Evolutionary conservation across 2,888 invertebrate genomes (phyloP).

Genomic region (Camptogramma bilineatum): DNA sequence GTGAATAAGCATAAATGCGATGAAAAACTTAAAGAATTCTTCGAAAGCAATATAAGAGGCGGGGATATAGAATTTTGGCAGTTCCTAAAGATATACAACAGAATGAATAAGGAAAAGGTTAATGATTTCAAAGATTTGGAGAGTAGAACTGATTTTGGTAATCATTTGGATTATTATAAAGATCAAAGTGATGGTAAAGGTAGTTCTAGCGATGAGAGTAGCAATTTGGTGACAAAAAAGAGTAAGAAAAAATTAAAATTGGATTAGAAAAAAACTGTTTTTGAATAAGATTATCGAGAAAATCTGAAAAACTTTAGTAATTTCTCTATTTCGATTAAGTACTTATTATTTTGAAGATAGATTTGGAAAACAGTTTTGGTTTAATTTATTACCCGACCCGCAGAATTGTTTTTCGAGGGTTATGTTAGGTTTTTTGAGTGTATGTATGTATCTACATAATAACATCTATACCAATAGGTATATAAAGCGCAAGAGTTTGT

Average conservation of each 20-base stretch:
- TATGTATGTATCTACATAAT: too few species aligned
- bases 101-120: constrained; percentile 66
- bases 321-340: too few species aligned
- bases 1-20: constrained; percentile 71
- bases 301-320: too few species aligned
- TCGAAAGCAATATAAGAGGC: constrained; percentile 68
- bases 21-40: constrained; percentile 65
- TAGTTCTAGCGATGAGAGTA: not conserved
- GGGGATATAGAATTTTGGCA: constrained; percentile 77
- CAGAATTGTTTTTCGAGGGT: too few species aligned
- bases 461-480: too few species aligned
- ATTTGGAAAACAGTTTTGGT: too few species aligned
- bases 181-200: constrained; percentile 8
- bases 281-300: too few species aligned
- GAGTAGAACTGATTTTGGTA: constrained; percentile 61
- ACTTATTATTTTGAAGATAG: too few species aligned
- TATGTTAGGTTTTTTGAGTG: too few species aligned
- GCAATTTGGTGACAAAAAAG: not conserved
- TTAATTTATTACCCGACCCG: too few species aligned
- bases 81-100: constrained; percentile 74
- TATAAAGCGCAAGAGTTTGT: too few species aligned
- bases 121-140: constrained; percentile 67
- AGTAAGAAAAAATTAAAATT: not conserved
- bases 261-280: not conserved
- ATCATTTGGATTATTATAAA: constrained; percentile 48